Evolutionary conservation across 2,888 invertebrate species (phyloP), one percentile per base, ranked within the genome.

Genomic region (Tryphoninae sp.): DNA sequence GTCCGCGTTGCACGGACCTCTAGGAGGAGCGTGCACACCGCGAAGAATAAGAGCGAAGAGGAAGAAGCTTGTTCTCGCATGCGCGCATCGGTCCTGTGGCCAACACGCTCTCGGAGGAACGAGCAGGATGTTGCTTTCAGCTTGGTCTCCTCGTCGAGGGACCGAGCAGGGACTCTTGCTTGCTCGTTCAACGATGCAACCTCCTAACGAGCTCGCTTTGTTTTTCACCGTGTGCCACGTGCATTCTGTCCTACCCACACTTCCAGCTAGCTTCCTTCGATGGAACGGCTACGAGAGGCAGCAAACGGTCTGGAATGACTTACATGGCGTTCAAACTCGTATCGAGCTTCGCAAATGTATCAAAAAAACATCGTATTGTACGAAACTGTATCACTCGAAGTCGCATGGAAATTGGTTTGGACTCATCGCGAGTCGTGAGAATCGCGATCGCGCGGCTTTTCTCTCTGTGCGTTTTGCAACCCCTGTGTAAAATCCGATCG

Each of bases 171-270:
- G 77, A 83, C 76, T 80, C 71, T 85, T 85, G 76, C 61, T 55
- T 88, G 89, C 88, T 89, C 89, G 88, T 89, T 90, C 69, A 42
- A 88, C 78, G 87, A 90, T 90, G 90, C 89, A 33, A 87, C 88
- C 89, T 90, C 89, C 88, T 92, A 92, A 92, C 92, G 92, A 92
- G 91, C 91, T 90, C 89, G 91, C 92, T 92, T 92, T 91, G 92
- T 92, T 91, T 91, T 90, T 89, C 88, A 19, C 65, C 82, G 89
- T 86, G 86, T 80, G 89, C 88, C 13, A 89, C 87, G 89, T 87
- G 86, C 88, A 77, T 75, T 71, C 68, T 49, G 53, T 67, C 11
- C 53, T 72, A 22, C 77, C 23, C 42, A 7, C 33, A 42, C 51
- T 67, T 51, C 64, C 53, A 49, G 61, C 65, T 67, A 62, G 58